Percentiles rank a stretch among this genome's conserved stretches.
These are phyloP conservation scores for Oegoconia quadripuncta DNA, from an alignment of 2,888 invertebrate genomes.

Conservation along the genomic window DNA sequence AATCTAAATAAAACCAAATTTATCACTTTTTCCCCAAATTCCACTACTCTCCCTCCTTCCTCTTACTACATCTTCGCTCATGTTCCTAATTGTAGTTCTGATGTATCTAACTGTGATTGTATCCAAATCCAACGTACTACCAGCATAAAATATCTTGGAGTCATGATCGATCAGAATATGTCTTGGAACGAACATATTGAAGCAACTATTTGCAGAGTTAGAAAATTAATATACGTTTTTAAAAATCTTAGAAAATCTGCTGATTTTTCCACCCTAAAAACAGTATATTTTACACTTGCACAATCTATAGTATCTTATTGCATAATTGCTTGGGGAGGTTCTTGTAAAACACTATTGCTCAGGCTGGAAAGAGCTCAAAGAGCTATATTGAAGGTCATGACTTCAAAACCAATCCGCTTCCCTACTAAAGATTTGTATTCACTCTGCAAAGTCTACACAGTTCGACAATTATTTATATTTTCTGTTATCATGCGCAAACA, in stretches of 20 bases:
- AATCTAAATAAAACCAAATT: constrained; percentile 1
- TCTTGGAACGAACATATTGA: neutral
- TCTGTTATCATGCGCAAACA: too few species aligned
- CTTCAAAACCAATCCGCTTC: too few species aligned
- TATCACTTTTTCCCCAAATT: neutral
- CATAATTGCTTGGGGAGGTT: neutral
- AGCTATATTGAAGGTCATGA: too few species aligned
- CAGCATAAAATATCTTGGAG: neutral
- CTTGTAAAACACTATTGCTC: too few species aligned
- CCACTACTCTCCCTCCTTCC: neutral
- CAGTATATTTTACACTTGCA: neutral
- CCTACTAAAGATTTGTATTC: neutral
- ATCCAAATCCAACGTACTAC: neutral
- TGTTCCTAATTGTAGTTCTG: neutral
- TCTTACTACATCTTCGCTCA: neutral
- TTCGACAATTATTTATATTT: neutral
- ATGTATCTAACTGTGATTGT: neutral
- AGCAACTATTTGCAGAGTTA: neutral
- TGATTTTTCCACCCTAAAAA: neutral
- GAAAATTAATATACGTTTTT: neutral
- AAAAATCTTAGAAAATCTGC: neutral
- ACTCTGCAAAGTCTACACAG: neutral
- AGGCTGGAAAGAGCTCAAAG: too few species aligned
- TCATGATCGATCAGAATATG: neutral
- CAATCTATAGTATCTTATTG: neutral